Base-by-base conservation (phyloP, 2,888 invertebrate genomes). In the Catonia carolina region DNA sequence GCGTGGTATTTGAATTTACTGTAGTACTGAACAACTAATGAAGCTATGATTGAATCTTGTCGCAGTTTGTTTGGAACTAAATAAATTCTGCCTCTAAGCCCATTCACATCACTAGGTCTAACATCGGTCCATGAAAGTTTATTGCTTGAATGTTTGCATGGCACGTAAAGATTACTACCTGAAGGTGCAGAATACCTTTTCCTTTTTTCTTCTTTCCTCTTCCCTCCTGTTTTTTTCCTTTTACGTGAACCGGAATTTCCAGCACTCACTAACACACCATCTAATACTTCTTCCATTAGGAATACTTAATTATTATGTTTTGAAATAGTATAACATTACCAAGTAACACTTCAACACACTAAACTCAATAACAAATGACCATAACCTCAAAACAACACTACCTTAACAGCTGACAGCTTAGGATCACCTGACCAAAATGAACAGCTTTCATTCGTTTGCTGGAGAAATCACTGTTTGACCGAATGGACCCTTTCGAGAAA, bases 221-320 rank as follows among this genome's bases (percentile, higher is more conserved):
- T 47, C 47, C 15, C 52, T 63, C 53, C 36, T 62, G 14, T 54
- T 54, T 41, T 27, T 18, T 42, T 17, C 42, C 42, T 42, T 42
- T 53, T 54, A 47, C 35, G 35, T 6, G 54, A 45, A 22, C 54
- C 47, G 20, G 47, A 33, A 47, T 54, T 31, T 27, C 54, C 54
- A 45, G 18, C 35, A 47, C 53, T 53, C 8, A 53, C 53, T 53
- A 41, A 53, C 23, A 53, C 41, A 14, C 54, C 54, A 20, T 54
- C 18, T 47, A 54, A 12, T 22, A 54, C 54, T 54, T 54, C 54
- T 18, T 33, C 35, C 47, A 54, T 45, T 45, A 27, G 22, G 20
- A 53, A n/a, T n/a, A n/a, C n/a, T n/a, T n/a, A n/a, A n/a, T n/a
- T n/a, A n/a, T n/a, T n/a, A n/a, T n/a, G n/a, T n/a, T n/a, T n/a